Percentiles rank a stretch among this genome's conserved stretches.
These are phyloP conservation scores for Trogon melanurus DNA, from an alignment of 2,113 vertebrate species.

Conservation along the genomic window DNA sequence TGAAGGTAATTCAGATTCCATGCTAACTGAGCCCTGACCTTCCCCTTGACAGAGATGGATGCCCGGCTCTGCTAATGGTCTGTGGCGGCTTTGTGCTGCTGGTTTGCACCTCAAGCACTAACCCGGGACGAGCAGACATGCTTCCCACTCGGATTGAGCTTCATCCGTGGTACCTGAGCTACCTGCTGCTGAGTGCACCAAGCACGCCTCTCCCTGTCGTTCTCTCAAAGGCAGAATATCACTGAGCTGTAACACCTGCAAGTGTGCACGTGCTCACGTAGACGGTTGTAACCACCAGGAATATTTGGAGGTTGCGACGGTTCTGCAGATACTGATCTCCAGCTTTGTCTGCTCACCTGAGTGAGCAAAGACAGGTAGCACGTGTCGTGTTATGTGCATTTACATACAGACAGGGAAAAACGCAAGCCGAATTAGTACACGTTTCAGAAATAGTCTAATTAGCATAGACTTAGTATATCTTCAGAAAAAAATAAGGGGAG, in stretches of 20 bases:
- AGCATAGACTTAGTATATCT: too few species aligned
- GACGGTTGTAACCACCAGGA: accelerated
- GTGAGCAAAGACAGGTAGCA: background rate
- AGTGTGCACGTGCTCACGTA: accelerated
- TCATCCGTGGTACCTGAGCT: background rate
- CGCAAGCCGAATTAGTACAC: accelerated
- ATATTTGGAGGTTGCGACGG: background rate
- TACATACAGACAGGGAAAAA: background rate
- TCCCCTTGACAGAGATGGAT: constrained; percentile 63
- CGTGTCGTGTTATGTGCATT: accelerated
- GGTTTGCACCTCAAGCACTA: background rate
- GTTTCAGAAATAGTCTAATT: too few species aligned
- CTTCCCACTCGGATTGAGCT: background rate
- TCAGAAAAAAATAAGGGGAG: background rate
- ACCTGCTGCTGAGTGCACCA: background rate
- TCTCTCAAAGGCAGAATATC: background rate
- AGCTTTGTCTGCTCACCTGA: background rate
- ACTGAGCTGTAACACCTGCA: accelerated
- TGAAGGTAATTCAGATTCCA: constrained; percentile 43
- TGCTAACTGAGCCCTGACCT: constrained; percentile 61
- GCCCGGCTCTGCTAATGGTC: constrained; percentile 42
- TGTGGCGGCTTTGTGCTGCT: background rate
- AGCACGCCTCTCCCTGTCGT: background rate
- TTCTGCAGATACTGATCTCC: background rate
- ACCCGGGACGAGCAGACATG: background rate